A percentile compares a stretch with the other conserved stretches of the same genome.
Evolutionary conservation across 2,888 invertebrate species (phyloP).

Genomic region (Papilio demoleus): DNA sequence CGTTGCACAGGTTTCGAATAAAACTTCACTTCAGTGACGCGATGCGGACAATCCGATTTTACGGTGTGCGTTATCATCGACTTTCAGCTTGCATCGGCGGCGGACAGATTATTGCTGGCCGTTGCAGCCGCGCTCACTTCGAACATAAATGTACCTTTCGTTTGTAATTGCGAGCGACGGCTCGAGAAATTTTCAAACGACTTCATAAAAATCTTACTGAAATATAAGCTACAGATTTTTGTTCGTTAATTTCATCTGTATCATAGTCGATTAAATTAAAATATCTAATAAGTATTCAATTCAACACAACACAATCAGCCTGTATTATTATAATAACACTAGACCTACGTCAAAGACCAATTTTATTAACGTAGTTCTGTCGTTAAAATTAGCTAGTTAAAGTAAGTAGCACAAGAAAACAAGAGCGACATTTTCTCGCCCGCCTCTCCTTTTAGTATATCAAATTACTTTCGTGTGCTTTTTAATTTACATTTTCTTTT

Average conservation of each 20-base stretch:
- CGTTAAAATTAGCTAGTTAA: not conserved
- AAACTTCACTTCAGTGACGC: constrained; percentile 19
- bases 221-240: not conserved
- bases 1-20: constrained; percentile 33
- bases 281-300: too few relatives aligned
- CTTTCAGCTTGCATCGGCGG: constrained; percentile 32
- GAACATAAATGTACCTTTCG: not conserved
- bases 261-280: too few relatives aligned
- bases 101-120: constrained; percentile 27
- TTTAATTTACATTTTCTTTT: not conserved
- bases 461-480: not conserved
- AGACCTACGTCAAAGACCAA: not conserved
- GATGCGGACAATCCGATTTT: constrained; percentile 39
- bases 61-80: constrained; percentile 35
- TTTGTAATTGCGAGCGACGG: constrained; percentile 11
- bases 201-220: not conserved
- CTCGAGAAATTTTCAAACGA: not conserved
- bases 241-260: too few relatives aligned
- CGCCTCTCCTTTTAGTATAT: not conserved
- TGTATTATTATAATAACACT: too few relatives aligned
- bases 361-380: not conserved
- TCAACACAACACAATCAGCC: too few relatives aligned
- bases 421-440: not conserved
- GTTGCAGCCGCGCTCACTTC: constrained; percentile 4
- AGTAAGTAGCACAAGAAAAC: not conserved